Percentiles rank a stretch among this genome's conserved stretches.
phyloP scores from a whole-genome alignment of 2,113 vertebrate genomes.

The Haliaeetus leucogaster region DNA sequence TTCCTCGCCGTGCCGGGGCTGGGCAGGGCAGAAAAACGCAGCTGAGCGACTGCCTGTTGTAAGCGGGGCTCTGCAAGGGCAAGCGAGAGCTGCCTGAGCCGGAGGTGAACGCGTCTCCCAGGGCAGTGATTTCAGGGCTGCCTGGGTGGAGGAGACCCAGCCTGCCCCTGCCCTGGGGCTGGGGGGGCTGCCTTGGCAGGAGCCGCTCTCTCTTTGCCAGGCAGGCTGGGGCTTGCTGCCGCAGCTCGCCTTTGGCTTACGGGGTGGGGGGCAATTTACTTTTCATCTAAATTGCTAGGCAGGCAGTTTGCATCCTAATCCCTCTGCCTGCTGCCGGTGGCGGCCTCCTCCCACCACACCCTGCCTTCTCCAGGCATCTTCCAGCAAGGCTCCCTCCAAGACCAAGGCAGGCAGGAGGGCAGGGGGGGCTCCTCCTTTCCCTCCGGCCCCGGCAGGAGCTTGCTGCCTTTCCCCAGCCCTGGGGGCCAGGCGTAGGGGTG shows the following conservation, averaged over 20 bases:
- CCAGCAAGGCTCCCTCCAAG: background rate
- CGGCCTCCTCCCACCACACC: background rate
- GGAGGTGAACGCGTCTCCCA: background rate
- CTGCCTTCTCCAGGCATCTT: background rate
- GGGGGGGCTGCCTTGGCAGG: background rate
- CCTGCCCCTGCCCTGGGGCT: background rate
- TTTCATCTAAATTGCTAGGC: background rate
- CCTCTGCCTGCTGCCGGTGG: background rate
- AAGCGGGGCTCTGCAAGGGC: background rate
- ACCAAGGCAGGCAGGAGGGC: background rate
- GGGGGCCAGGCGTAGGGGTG: background rate
- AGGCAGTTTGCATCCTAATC: background rate
- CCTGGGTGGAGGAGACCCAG: background rate
- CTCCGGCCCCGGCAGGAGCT: background rate
- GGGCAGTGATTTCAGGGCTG: background rate
- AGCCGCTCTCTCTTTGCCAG: background rate
- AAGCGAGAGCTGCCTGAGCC: background rate
- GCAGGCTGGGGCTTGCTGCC: constrained; percentile 2
- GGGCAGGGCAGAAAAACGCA: background rate
- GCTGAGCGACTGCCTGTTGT: background rate
- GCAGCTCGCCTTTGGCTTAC: background rate
- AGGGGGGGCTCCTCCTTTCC: background rate
- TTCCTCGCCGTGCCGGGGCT: background rate
- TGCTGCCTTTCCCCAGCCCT: background rate
- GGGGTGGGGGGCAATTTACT: background rate